A percentile compares a stretch with the other conserved stretches of the same genome.
These are phyloP conservation scores for Mesochorus sp. DNA, from an alignment of 2,888 invertebrate genomes.

Conservation along the genomic window DNA sequence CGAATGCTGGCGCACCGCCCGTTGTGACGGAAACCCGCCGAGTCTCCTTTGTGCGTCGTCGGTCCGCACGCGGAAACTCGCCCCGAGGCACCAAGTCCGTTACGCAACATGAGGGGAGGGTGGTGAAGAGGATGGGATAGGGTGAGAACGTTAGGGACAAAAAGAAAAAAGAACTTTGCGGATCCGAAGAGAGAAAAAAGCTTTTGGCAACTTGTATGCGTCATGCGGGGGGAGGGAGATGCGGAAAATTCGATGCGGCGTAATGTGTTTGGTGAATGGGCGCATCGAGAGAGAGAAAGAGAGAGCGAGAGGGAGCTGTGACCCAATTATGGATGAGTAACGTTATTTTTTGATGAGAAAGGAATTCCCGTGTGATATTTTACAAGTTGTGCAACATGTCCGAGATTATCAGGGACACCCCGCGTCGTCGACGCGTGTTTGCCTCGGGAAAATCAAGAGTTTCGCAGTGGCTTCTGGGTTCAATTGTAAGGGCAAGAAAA, in stretches of 20 bases:
- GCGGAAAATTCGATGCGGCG: not conserved
- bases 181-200: slow-evolving; percentile 11
- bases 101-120: slow-evolving; percentile 40
- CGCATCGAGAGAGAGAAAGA: slow-evolving; percentile 7
- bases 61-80: slow-evolving; percentile 51
- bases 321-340: slow-evolving; percentile 24
- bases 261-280: too few relatives aligned
- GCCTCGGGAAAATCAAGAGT: not conserved
- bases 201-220: slow-evolving; percentile 56
- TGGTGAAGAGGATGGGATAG: slow-evolving; percentile 4
- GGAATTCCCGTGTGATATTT: not conserved
- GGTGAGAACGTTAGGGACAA: slow-evolving; percentile 23
- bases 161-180: too few relatives aligned
- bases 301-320: slow-evolving; percentile 19
- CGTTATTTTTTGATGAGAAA: not conserved
- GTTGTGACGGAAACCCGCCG: slow-evolving; percentile 33
- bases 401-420: not conserved
- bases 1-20: slow-evolving; percentile 57
- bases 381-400: too few relatives aligned
- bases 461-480: not conserved
- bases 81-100: slow-evolving; percentile 51
- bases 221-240: slow-evolving; percentile 7
- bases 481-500: not conserved
- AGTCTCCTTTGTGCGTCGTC: slow-evolving; percentile 59
- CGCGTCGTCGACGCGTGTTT: not conserved